A percentile compares a stretch with the other conserved stretches of the same genome.
Conservation (phyloP, 2,797 vertebrate species). For the Pseudomugil tenellus region DNA sequence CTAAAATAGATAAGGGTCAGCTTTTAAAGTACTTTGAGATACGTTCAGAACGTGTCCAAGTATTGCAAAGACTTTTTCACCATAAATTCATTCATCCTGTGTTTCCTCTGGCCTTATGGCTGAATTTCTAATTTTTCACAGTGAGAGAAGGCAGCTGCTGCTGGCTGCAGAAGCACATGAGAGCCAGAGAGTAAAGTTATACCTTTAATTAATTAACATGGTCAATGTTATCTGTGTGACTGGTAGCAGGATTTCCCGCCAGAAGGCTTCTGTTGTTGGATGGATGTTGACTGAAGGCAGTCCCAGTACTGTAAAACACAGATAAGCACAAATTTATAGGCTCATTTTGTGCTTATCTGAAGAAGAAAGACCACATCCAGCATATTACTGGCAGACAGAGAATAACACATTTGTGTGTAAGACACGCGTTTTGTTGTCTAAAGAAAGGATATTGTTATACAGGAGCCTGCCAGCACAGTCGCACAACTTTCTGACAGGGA, state of each 20-base stretch:
- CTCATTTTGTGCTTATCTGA: not conserved
- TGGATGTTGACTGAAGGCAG: conserved; percentile 15
- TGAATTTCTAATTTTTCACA: conserved; percentile 56
- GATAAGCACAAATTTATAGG: not conserved
- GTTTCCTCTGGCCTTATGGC: conserved; percentile 25
- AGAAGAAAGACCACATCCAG: too few species aligned
- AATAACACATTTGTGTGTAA: too few species aligned
- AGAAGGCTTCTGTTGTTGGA: conserved; percentile 23
- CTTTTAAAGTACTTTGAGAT: conserved; percentile 27
- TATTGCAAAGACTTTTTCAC: conserved; percentile 51
- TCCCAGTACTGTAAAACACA: not conserved
- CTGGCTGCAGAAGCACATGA: conserved; percentile 37
- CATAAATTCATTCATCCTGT: conserved; percentile 42
- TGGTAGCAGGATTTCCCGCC: conserved; percentile 36
- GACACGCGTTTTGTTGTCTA: too few species aligned
- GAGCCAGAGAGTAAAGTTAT: conserved; percentile 54
- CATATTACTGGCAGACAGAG: too few species aligned
- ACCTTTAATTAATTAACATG: conserved; percentile 71
- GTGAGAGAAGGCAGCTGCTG: conserved; percentile 41
- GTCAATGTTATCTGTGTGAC: conserved; percentile 55
- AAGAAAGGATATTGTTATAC: too few species aligned
- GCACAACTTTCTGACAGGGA: too few species aligned
- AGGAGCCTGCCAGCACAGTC: too few species aligned
- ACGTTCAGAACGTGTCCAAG: conserved; percentile 25
- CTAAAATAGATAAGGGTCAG: conserved; percentile 30